Percentiles rank a stretch among this genome's conserved stretches.
These are phyloP conservation scores for Gouania willdenowi DNA, from an alignment of 2,797 vertebrate species.

Conservation along the genomic window DNA sequence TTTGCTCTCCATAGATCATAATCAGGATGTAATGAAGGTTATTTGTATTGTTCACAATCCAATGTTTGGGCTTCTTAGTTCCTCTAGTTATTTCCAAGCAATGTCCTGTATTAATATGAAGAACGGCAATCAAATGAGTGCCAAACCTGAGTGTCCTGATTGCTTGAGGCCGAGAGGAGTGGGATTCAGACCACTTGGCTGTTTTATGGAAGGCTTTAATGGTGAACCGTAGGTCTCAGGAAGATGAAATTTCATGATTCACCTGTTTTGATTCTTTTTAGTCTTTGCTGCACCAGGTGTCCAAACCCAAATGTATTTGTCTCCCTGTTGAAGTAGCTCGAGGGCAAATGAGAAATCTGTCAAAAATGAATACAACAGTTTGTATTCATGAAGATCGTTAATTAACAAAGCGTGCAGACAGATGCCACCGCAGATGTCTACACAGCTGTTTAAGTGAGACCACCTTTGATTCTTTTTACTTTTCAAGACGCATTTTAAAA, in stretches of 20 bases:
- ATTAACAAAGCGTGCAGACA: constrained; percentile 11
- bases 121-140: constrained; percentile 24
- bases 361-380: too few species aligned
- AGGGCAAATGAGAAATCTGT: constrained; percentile 40
- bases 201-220: constrained; percentile 28
- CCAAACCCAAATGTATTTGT: constrained; percentile 20
- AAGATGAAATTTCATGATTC: constrained; percentile 13
- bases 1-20: constrained; percentile 58
- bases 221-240: constrained; percentile 22
- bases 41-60: constrained; percentile 57
- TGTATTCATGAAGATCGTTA: constrained; percentile 22
- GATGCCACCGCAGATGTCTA: constrained; percentile 17
- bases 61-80: constrained; percentile 43
- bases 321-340: constrained; percentile 11
- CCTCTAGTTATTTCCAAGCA: constrained; percentile 26
- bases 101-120: constrained; percentile 26
- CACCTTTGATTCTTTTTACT: too few species aligned
- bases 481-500: too few species aligned
- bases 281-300: constrained; percentile 16
- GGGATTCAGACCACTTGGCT: constrained; percentile 15
- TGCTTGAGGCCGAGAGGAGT: constrained; percentile 5
- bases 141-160: constrained; percentile 33
- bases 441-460: constrained; percentile 20
- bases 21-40: constrained; percentile 60
- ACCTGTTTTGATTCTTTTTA: constrained; percentile 27